These are phyloP conservation scores for Tyrophagus putrescentiae DNA, from an alignment of 1,140 invertebrate species.

Conservation along the genomic window DNA sequence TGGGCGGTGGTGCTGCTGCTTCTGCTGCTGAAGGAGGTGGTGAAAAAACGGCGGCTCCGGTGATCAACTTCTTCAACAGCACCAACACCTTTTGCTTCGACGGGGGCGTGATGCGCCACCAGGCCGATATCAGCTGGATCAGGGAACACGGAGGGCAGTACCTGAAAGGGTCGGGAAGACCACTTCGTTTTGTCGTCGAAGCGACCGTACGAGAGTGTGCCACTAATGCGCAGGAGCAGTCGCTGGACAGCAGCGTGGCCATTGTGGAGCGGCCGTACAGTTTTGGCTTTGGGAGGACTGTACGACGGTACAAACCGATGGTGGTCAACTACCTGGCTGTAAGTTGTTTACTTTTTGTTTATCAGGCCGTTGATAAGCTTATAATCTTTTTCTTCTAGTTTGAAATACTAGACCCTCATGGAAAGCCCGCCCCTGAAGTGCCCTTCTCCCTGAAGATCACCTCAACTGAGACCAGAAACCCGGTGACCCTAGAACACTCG, in stretches of 20 bases:
- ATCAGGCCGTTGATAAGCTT: no score
- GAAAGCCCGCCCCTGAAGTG: constrained; percentile 24
- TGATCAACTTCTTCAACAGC: no score
- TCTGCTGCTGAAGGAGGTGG: no score
- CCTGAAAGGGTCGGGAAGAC: no score
- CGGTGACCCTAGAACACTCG: neutral
- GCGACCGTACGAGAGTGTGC: constrained; percentile 31
- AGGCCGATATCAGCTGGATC: no score
- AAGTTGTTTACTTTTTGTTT: neutral
- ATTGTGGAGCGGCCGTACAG: constrained; percentile 30
- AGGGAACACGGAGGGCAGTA: constrained; percentile 29
- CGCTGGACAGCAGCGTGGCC: constrained; percentile 26
- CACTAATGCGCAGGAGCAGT: constrained; percentile 31
- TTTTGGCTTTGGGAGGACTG: constrained; percentile 29
- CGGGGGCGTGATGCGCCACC: no score
- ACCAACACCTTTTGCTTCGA: constrained; percentile 17
- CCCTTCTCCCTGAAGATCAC: constrained; percentile 8
- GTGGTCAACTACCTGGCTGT: constrained; percentile 30
- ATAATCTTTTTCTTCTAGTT: constrained; percentile 26
- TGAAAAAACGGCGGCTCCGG: constrained; percentile 14
- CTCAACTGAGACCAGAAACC: no score
- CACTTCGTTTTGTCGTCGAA: constrained; percentile 29
- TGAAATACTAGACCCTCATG: constrained; percentile 28
- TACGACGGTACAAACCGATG: constrained; percentile 32
- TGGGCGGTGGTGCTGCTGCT: no score